A percentile compares a stretch with the other conserved stretches of the same genome.
Evolutionary conservation across 2,113 vertebrate species (phyloP).

Genomic region (Colinus virginianus): DNA sequence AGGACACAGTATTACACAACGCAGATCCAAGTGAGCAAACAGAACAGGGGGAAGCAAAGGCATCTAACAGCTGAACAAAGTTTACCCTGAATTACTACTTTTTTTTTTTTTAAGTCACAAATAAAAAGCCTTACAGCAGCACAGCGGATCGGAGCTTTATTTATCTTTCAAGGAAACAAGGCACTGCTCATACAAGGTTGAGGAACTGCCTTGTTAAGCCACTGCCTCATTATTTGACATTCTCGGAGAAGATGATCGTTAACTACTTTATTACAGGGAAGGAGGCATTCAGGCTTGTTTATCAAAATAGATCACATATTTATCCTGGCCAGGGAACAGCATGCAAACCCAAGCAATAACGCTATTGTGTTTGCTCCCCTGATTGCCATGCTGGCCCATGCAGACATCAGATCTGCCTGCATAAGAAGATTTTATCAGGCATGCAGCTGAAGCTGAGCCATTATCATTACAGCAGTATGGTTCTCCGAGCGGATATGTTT

Average conservation of each 20-base stretch:
- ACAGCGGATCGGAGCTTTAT: neutral
- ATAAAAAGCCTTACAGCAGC: neutral
- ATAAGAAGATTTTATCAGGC: neutral
- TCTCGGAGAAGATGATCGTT: neutral
- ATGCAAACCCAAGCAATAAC: neutral
- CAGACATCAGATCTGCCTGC: neutral
- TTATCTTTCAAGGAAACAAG: neutral
- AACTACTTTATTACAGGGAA: neutral
- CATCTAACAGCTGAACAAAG: neutral
- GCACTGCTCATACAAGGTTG: neutral
- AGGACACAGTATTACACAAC: neutral
- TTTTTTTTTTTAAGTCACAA: neutral
- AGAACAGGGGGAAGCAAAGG: neutral
- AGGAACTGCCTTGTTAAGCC: constrained; percentile 15
- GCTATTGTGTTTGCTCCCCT: neutral
- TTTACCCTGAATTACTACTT: neutral
- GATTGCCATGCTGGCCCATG: neutral
- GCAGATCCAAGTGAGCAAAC: neutral
- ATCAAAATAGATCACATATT: neutral
- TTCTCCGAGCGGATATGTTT: neutral
- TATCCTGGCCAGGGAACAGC: neutral
- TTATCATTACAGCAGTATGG: neutral
- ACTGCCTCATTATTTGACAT: neutral
- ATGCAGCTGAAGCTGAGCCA: neutral
- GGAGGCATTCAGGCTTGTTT: neutral